Evolutionary conservation across 2,888 invertebrate genomes (phyloP).

Genomic region (Rhopalosiphum nymphaeae): DNA sequence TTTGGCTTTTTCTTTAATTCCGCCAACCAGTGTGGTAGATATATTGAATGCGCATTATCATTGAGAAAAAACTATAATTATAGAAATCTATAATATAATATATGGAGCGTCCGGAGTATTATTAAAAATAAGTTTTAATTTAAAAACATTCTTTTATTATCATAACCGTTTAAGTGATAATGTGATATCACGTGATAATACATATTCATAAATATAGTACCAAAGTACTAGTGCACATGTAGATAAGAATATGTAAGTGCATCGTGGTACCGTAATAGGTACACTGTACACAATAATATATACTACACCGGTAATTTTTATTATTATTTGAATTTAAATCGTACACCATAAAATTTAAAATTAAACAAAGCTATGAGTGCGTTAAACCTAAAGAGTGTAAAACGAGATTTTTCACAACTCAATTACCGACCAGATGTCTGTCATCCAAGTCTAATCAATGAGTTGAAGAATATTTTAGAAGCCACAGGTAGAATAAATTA

Average conservation of each 20-base stretch:
- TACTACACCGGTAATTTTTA: constrained; percentile 4
- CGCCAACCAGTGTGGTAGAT: no score
- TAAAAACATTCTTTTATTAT: not conserved
- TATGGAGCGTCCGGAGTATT: no score
- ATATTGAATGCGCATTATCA: no score
- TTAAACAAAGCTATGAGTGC: constrained; percentile 45
- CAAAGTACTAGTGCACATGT: no score
- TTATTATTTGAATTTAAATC: constrained; percentile 7
- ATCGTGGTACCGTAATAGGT: not conserved
- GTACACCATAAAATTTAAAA: not conserved
- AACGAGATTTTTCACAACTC: constrained; percentile 42
- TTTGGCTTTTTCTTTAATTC: no score
- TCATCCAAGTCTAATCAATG: constrained; percentile 12
- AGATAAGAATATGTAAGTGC: no score
- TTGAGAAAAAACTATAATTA: no score
- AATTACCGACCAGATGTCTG: constrained; percentile 18
- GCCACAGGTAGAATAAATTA: constrained; percentile 1
- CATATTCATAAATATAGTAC: no score
- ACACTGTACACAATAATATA: not conserved
- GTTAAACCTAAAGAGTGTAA: not conserved
- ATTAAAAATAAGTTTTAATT: not conserved
- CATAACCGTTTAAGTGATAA: not conserved
- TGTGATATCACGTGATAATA: not conserved
- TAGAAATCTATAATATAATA: no score
- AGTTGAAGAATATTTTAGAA: constrained; percentile 18